These are phyloP conservation scores for Parnassius mnemosyne DNA, from an alignment of 2,888 invertebrate genomes.

Conservation along the genomic window DNA sequence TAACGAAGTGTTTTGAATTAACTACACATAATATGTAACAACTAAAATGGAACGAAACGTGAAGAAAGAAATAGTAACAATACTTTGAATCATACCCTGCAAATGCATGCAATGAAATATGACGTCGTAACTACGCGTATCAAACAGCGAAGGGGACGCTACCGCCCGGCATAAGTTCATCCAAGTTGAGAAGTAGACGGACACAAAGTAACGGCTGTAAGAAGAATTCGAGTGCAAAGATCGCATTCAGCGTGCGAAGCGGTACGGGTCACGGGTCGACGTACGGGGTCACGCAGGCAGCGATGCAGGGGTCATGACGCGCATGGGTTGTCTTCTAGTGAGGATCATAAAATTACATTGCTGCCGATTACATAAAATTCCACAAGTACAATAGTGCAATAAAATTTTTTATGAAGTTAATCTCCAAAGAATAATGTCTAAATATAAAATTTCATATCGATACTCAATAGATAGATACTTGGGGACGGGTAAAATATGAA, in stretches of 20 bases:
- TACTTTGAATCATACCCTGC: too few relatives aligned
- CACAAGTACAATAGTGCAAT: too few relatives aligned
- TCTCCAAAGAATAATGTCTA: too few relatives aligned
- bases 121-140: not conserved
- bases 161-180: not conserved
- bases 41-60: too few relatives aligned
- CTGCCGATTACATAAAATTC: not conserved
- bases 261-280: constrained; percentile 49
- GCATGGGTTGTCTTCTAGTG: not conserved
- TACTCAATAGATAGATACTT: too few relatives aligned
- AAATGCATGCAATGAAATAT: too few relatives aligned
- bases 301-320: not conserved
- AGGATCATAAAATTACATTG: not conserved
- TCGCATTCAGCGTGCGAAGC: constrained; percentile 41
- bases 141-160: not conserved
- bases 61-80: too few relatives aligned
- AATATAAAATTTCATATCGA: too few relatives aligned
- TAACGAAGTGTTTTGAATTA: not conserved
- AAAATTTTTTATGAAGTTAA: too few relatives aligned
- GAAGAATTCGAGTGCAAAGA: constrained; percentile 44
- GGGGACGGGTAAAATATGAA: too few relatives aligned
- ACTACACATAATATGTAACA: too few relatives aligned
- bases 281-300: constrained; percentile 52
- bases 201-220: constrained; percentile 19
- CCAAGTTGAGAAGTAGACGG: not conserved